Conservation (phyloP, 1,140 invertebrate species). For the Drosophila nannoptera region DNA sequence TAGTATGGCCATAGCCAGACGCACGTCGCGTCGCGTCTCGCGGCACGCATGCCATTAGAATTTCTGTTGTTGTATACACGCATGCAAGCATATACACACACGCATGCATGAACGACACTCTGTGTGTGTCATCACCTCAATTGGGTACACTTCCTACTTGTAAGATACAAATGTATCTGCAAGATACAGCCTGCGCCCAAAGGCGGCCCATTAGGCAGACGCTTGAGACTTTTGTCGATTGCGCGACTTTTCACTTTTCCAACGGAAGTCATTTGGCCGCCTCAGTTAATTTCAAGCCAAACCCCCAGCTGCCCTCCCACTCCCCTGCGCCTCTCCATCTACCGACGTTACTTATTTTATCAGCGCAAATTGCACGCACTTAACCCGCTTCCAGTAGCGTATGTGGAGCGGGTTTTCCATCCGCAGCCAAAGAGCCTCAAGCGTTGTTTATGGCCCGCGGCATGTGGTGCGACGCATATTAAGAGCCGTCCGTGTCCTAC, state of each 20-base stretch:
- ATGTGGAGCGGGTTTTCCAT: constrained; percentile 58
- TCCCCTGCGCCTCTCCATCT: neutral
- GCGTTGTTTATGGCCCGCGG: constrained; percentile 38
- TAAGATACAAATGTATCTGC: constrained; percentile 69
- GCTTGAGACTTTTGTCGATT: constrained; percentile 38
- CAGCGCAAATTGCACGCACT: constrained; percentile 73
- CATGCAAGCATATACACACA: constrained; percentile 46
- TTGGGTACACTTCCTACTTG: constrained; percentile 77
- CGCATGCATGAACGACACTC: constrained; percentile 12
- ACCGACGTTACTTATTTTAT: constrained; percentile 41
- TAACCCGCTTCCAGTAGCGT: constrained; percentile 72
- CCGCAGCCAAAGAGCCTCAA: constrained; percentile 11
- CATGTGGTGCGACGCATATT: constrained; percentile 45
- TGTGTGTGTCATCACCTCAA: constrained; percentile 77
- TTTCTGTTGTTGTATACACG: constrained; percentile 57
- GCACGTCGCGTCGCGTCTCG: constrained; percentile 28
- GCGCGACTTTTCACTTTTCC: constrained; percentile 61
- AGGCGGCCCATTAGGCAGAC: constrained; percentile 41
- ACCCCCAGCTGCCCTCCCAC: neutral
- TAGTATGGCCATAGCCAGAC: constrained; percentile 27
- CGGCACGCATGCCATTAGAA: constrained; percentile 60
- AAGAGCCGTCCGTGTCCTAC: constrained; percentile 40
- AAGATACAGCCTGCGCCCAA: constrained; percentile 47
- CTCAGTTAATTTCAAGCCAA: constrained; percentile 46
- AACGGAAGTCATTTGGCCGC: constrained; percentile 67